Base-by-base conservation (phyloP, 2,113 vertebrate genomes). In the Cebidichthys violaceus region DNA sequence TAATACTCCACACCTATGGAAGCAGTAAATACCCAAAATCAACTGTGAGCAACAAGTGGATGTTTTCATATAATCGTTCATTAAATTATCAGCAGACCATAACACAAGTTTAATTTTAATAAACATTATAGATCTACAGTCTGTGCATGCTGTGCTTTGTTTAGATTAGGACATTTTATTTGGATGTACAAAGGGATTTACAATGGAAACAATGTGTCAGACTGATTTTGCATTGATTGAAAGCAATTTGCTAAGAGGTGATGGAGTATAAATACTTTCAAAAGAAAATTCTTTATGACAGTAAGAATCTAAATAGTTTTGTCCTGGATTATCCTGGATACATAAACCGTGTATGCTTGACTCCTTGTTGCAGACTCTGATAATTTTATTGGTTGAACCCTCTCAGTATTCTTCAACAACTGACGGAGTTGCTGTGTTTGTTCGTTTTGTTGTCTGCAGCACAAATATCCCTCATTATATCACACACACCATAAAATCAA, bases 401-500 rank as follows among this genome's bases (percentile, higher is more conserved):
- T 45, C 0, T 9, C 27, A 35, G 35, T 43, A 47, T 27, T 47
- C 57, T 8, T 4, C 41, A 75, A 9, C 27, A 61, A 17, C 71
- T 61, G 43, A 60, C 43, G 27, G 18, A 27, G 24, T 18, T 18
- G 20, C 29, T 27, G 29, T 55, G 31, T 52, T 50, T 64, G 22
- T 70, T 18, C 24, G 22, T 10, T 47, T 22, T 61, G 33, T 47
- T 13, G 59, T 62, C 11, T 64, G 47, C 47, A 29, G 41, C 41
- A 73, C 45, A 47, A 45, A 35, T 70, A 11, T 70, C 24, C 20
- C 17, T 18, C 37, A 29, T 17, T 69, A 47, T 45, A 6, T 15
- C 29, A 37, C 22, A 37, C 22, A 22, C 20, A 13, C n/a, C 41
- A 14, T 70, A 1, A 61, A 79, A 75, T 75, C 68, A 57, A 72